A percentile compares a stretch with the other conserved stretches of the same genome.
These are phyloP conservation scores for Sandelia bainsii DNA, from an alignment of 2,797 vertebrate genomes.

Conservation along the genomic window DNA sequence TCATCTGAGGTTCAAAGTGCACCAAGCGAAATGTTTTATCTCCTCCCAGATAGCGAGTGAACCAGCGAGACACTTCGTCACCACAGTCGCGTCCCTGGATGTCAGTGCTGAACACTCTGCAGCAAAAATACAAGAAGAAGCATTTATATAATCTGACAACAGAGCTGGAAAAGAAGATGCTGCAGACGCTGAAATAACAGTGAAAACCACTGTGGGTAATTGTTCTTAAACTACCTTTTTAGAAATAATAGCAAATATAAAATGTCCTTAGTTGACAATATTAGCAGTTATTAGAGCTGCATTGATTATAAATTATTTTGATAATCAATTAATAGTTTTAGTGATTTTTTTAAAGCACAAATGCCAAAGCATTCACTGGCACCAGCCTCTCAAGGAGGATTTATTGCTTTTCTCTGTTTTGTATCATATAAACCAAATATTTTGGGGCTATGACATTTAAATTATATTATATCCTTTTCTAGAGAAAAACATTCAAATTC, in stretches of 20 bases:
- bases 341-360: background rate
- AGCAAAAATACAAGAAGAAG: constrained; percentile 22
- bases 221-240: no score
- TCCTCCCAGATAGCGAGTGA: constrained; percentile 85
- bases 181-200: background rate
- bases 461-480: no score
- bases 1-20: constrained; percentile 90
- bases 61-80: constrained; percentile 88
- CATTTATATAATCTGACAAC: background rate
- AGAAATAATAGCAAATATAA: background rate
- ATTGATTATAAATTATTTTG: no score
- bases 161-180: background rate
- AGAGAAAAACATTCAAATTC: no score
- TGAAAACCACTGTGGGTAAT: no score
- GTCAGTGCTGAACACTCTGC: constrained; percentile 89
- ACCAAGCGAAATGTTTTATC: constrained; percentile 87
- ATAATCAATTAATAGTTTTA: background rate
- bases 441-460: no score
- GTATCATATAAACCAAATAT: background rate
- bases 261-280: background rate
- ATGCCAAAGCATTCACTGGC: background rate
- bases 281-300: no score
- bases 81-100: constrained; percentile 94
- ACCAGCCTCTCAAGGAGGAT: background rate
- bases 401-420: background rate